Base-by-base conservation (phyloP, 2,888 invertebrate species). In the Busseola fusca region DNA sequence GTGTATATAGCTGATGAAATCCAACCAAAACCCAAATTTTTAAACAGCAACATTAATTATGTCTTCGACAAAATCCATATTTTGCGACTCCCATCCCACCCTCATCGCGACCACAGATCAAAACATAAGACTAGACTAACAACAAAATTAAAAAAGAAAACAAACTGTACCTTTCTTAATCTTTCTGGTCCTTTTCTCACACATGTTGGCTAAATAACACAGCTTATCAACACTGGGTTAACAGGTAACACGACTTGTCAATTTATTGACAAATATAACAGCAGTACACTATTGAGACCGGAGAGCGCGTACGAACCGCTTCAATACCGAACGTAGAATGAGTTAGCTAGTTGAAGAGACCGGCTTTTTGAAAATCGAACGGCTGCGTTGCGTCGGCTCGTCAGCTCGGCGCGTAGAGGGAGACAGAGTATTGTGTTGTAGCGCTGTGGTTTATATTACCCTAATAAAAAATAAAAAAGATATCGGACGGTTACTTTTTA, bases 111-210 rank as follows among this genome's bases (percentile, higher is more conserved):
- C 37, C 25, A 65, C n/a, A 16, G 9, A 40, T 50, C 48, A 64
- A 63, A 18, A 69, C 71, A 67, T 30, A 72, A 65, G 67, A 67
- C 58, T 58, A 63, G 30, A 12, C 16, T 68, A 4, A 40, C 16
- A 27, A 21, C 10, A 42, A 63, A 70, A 65, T 7, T 18, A n/a
- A 18, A 34, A 6, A 16, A 57, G 1, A 37, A 58, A 54, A n/a
- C 12, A 62, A 62, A 77, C 25, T 88, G n/a, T 76, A 94, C 94
- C 93, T 91, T 87, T 93, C 72, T 91, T 93, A 27, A 91, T 87
- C 83, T 92, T 93, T 74, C 90, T 91, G 57, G 82, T 88, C 81
- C 93, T 90, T 87, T 93, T 94, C 80, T 94, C 92, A 90, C 94
- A 94, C 94, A 94, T 93, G 62, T 81, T 90, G 81, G 57, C 65